Evolutionary conservation across 1,140 invertebrate species (phyloP).

Genomic region (Drusus annulatus): DNA sequence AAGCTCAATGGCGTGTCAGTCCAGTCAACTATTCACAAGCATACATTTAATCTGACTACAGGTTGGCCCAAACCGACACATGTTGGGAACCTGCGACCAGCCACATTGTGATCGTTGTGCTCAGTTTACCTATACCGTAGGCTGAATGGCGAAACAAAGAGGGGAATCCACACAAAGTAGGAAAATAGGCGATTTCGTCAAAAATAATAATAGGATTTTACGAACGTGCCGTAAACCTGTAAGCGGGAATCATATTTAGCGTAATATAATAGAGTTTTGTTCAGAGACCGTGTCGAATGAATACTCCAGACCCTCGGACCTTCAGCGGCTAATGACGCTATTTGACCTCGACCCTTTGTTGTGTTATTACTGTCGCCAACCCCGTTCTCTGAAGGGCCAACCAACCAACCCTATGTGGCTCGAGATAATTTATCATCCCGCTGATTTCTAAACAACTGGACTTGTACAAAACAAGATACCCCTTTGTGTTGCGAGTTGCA

Average conservation of each 20-base stretch:
- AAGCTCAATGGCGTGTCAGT: no score
- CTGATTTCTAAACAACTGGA: constrained; percentile 37
- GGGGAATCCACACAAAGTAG: constrained; percentile 32
- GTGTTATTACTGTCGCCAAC: constrained; percentile 46
- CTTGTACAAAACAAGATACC: constrained; percentile 4
- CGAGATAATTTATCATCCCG: constrained; percentile 46
- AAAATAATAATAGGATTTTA: constrained; percentile 53
- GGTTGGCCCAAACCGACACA: not conserved
- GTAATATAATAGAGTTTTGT: constrained; percentile 49
- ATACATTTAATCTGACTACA: not conserved
- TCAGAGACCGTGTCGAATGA: constrained; percentile 39
- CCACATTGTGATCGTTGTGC: constrained; percentile 23
- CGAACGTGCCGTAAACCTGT: constrained; percentile 54
- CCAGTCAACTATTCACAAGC: no score
- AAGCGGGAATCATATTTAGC: constrained; percentile 54
- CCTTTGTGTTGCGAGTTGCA: not conserved
- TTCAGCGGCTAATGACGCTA: constrained; percentile 47
- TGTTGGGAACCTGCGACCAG: constrained; percentile 14
- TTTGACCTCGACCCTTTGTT: constrained; percentile 51
- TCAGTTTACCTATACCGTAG: constrained; percentile 29
- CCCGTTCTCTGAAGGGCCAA: constrained; percentile 36
- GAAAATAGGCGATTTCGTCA: constrained; percentile 42
- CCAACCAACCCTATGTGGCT: constrained; percentile 30
- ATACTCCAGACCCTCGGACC: constrained; percentile 32
- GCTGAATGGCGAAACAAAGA: constrained; percentile 40